A percentile compares a stretch with the other conserved stretches of the same genome.
These are phyloP conservation scores for Phortica okadai DNA, from an alignment of 2,888 invertebrate species.

Conservation along the genomic window DNA sequence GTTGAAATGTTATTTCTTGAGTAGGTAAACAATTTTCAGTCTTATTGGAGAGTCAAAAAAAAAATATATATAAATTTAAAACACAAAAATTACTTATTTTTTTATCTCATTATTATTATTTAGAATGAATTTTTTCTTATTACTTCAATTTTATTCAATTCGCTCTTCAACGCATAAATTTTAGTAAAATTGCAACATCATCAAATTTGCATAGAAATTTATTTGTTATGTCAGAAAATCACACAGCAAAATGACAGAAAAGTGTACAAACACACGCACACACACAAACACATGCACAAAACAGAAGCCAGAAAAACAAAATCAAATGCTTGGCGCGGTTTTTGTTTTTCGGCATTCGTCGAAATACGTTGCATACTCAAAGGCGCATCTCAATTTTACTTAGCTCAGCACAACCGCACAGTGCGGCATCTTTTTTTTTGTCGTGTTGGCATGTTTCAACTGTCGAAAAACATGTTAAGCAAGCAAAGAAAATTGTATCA, in stretches of 20 bases:
- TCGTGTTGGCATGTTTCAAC: constrained; percentile 2
- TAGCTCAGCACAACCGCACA: not conserved
- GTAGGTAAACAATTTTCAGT: not conserved
- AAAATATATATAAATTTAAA: too few relatives aligned
- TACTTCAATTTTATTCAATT: not conserved
- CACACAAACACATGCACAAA: not conserved
- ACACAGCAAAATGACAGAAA: not conserved
- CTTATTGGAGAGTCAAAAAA: not conserved
- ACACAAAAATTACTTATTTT: too few relatives aligned
- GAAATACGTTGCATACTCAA: not conserved
- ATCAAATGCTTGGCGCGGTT: not conserved
- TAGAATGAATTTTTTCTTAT: not conserved
- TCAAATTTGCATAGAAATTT: constrained; percentile 7
- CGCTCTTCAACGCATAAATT: too few relatives aligned
- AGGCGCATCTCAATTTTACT: not conserved
- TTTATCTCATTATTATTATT: too few relatives aligned
- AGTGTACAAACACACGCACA: not conserved
- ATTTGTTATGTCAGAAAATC: not conserved
- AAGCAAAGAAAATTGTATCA: not conserved
- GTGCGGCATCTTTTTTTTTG: not conserved
- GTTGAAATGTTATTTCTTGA: not conserved
- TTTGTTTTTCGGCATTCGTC: not conserved
- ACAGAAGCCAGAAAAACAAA: not conserved
- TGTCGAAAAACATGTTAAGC: not conserved
- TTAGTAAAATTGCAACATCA: constrained; percentile 1